These are phyloP conservation scores for Portevinia maculata DNA, from an alignment of 2,888 invertebrate species.

Conservation along the genomic window DNA sequence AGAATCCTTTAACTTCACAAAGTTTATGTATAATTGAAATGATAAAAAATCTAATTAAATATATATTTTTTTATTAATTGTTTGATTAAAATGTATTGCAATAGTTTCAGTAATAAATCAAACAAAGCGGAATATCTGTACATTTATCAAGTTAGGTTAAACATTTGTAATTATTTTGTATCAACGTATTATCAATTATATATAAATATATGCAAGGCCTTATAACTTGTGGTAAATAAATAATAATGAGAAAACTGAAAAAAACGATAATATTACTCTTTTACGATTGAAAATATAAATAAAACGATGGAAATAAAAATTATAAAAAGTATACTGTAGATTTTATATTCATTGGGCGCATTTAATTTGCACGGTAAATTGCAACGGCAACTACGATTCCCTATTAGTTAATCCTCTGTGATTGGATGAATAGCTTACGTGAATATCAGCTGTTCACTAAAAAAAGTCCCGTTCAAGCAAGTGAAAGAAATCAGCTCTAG, in stretches of 20 bases:
- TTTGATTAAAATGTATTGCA: constrained; percentile 54
- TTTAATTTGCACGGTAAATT: too few species aligned
- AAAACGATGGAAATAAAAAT: constrained; percentile 31
- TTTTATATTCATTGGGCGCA: too few species aligned
- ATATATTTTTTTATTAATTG: constrained; percentile 57
- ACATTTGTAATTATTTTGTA: constrained; percentile 73
- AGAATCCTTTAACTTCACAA: constrained; percentile 48
- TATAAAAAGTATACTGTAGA: neutral
- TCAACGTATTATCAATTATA: constrained; percentile 65
- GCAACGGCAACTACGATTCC: too few species aligned
- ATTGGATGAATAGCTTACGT: too few species aligned
- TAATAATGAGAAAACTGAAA: constrained; percentile 38
- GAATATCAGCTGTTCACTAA: too few species aligned
- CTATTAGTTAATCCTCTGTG: too few species aligned
- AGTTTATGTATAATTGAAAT: constrained; percentile 39
- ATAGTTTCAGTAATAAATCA: constrained; percentile 66
- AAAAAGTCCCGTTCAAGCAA: too few species aligned
- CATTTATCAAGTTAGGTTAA: constrained; percentile 67
- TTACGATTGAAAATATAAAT: constrained; percentile 47
- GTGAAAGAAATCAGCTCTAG: too few species aligned
- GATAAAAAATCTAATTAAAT: constrained; percentile 35
- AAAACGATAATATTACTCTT: constrained; percentile 49
- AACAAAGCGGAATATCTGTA: constrained; percentile 58
- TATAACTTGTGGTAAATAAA: constrained; percentile 69
- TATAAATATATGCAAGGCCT: constrained; percentile 60